These are phyloP conservation scores for Etheostoma perlongum DNA, from an alignment of 2,797 vertebrate species.

Conservation along the genomic window DNA sequence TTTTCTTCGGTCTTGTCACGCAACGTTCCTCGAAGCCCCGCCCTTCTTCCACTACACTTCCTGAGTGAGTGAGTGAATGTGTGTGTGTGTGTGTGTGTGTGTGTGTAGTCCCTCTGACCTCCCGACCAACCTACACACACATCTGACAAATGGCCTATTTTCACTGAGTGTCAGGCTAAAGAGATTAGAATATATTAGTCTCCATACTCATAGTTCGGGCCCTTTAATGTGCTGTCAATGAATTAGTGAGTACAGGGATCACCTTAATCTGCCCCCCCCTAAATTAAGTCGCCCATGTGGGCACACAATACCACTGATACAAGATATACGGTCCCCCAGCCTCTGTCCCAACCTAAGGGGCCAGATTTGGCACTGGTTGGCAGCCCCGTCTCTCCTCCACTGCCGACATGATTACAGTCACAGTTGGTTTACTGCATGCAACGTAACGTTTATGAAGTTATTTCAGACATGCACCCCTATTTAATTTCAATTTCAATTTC, in stretches of 20 bases:
- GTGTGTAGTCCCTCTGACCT: conserved; percentile 34
- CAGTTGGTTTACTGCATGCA: too few relatives aligned
- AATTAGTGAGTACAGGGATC: conserved; percentile 56
- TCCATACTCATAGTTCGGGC: conserved; percentile 17
- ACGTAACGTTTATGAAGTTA: too few relatives aligned
- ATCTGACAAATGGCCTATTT: conserved; percentile 59
- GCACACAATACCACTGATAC: conserved; percentile 27
- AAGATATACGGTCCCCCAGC: conserved; percentile 49
- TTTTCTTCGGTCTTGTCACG: conserved; percentile 79
- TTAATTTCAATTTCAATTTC: too few relatives aligned
- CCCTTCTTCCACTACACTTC: conserved; percentile 58
- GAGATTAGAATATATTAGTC: conserved; percentile 33
- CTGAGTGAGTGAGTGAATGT: conserved; percentile 11
- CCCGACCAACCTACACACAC: conserved; percentile 30
- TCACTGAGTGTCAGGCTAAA: conserved; percentile 32
- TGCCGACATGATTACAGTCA: too few relatives aligned
- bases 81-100: too few relatives aligned
- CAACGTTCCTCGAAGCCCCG: conserved; percentile 63
- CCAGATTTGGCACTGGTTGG: too few relatives aligned
- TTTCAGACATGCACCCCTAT: too few relatives aligned
- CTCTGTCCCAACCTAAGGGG: conserved; percentile 30
- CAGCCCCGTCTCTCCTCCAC: too few relatives aligned
- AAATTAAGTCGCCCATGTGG: conserved; percentile 31
- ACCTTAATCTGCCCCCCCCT: conserved; percentile 48
- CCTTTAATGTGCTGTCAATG: conserved; percentile 56